Conservation (phyloP, 2,888 invertebrate genomes). For the Melikaiella ostensackeni region DNA sequence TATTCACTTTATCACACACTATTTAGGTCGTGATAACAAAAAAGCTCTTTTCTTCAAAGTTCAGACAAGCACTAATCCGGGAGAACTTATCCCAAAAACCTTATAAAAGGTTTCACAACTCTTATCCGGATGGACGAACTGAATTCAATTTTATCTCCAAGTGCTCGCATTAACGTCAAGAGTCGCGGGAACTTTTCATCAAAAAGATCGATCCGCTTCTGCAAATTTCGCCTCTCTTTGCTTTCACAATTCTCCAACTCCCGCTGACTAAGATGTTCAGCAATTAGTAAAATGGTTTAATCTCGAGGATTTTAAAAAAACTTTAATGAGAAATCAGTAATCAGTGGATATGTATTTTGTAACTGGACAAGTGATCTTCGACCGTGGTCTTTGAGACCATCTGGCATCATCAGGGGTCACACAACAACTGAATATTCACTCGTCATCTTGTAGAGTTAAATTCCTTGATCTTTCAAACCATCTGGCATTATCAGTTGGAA, state of each 20-base stretch:
- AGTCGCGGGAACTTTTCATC: constrained; percentile 48
- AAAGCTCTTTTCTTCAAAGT: too few species aligned
- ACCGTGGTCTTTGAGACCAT: not conserved
- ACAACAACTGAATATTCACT: not conserved
- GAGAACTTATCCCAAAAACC: not conserved
- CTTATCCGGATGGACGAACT: not conserved
- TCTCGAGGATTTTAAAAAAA: not conserved
- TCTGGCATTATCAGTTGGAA: too few species aligned
- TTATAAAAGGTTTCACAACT: constrained; percentile 8
- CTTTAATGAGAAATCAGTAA: not conserved
- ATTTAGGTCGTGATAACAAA: constrained; percentile 3
- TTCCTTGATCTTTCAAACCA: too few species aligned
- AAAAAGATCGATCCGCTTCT: constrained; percentile 42
- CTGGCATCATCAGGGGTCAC: too few species aligned
- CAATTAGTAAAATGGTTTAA: not conserved
- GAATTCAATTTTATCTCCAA: constrained; percentile 9
- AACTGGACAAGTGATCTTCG: too few species aligned
- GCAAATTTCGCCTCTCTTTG: not conserved
- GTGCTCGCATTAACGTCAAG: constrained; percentile 52
- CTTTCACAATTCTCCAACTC: constrained; percentile 24
- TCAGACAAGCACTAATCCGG: not conserved
- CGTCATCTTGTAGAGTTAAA: too few species aligned
- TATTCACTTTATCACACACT: constrained; percentile 13
- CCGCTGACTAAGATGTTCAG: not conserved
- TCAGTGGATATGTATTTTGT: constrained; percentile 6